These are phyloP conservation scores for Rhinopomastus cyanomelas DNA, from an alignment of 2,113 vertebrate genomes.

Conservation along the genomic window DNA sequence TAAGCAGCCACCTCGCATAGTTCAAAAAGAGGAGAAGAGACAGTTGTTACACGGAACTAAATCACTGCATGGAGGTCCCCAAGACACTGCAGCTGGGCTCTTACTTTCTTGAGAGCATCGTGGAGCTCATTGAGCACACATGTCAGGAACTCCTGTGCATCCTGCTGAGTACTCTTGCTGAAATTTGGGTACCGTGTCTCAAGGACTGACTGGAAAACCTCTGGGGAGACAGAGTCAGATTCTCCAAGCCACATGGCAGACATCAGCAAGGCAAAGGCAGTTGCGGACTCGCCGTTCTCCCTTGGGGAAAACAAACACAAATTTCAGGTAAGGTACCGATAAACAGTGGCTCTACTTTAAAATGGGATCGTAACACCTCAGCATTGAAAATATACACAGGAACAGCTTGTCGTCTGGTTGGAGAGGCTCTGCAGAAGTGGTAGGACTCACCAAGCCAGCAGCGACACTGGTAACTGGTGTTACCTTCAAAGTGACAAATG, in stretches of 20 bases:
- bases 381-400: not conserved
- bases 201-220: constrained; percentile 71
- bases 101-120: constrained; percentile 81
- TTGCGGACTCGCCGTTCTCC: constrained; percentile 58
- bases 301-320: not conserved
- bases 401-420: not conserved
- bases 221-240: constrained; percentile 70
- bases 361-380: not conserved
- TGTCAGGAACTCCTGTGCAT: constrained; percentile 87
- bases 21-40: accelerated
- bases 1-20: not conserved
- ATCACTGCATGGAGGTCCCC: not conserved
- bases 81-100: not conserved
- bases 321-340: not conserved
- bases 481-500: not conserved
- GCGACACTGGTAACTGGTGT: not conserved
- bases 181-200: constrained; percentile 76
- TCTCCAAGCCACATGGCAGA: constrained; percentile 82
- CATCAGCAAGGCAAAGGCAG: constrained; percentile 78
- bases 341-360: not conserved
- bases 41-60: not conserved
- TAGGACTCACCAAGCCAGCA: accelerated
- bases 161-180: constrained; percentile 78
- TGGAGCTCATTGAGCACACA: constrained; percentile 83
- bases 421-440: not conserved